A percentile compares a stretch with the other conserved stretches of the same genome.
These are phyloP conservation scores for silkworm (Bombyx mori) DNA, from an alignment of 1,140 invertebrate genomes.

Conservation along the genomic window ASM3026992v2 NC_085119.1:16092501-16093000, in stretches of 20 bases:
- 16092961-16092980: too few species aligned
- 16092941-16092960: too few species aligned
- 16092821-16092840: too few species aligned
- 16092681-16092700: constrained; percentile 95
- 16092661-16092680: constrained; percentile 99
- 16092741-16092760: constrained; percentile 98
- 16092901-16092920: too few species aligned
- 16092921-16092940: too few species aligned
- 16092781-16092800: constrained; percentile 94
- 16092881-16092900: too few species aligned
- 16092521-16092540: constrained; percentile 93
- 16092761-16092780: constrained; percentile 99
- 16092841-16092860: too few species aligned
- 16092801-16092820: constrained; percentile 9
- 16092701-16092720: constrained; percentile 89
- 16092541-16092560: constrained; percentile 91
- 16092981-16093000: too few species aligned
- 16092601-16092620: constrained; percentile 95
- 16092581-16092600: constrained; percentile 98
- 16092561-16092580: constrained; percentile 94
- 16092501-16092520: constrained; percentile 76
- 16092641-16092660: constrained; percentile 97
- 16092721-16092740: constrained; percentile 94
- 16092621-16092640: constrained; percentile 87
- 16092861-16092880: too few species aligned